These are phyloP conservation scores for Nephotettix cincticeps DNA, from an alignment of 1,140 invertebrate species.

Conservation along the genomic window DNA sequence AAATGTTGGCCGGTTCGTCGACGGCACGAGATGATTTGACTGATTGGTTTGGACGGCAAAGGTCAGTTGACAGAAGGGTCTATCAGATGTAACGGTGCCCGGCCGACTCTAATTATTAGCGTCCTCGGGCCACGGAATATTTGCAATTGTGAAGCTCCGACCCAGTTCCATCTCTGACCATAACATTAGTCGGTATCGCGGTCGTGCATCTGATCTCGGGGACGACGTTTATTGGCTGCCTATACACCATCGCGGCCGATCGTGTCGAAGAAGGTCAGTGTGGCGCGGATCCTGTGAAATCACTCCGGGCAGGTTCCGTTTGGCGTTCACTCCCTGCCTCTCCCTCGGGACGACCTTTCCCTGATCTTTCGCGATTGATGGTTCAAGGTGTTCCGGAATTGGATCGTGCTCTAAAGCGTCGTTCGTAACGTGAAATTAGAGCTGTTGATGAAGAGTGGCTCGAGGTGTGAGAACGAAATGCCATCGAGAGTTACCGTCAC, in stretches of 20 bases:
- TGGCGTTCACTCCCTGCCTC: neutral
- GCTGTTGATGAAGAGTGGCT: too few species aligned
- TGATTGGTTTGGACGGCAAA: too few species aligned
- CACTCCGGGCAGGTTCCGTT: slow-evolving; percentile 5
- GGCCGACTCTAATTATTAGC: neutral
- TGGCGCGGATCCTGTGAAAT: neutral
- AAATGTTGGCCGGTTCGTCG: too few species aligned
- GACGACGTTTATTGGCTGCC: neutral
- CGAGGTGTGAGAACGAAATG: too few species aligned
- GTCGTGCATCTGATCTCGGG: neutral
- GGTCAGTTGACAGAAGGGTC: neutral
- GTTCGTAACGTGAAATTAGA: too few species aligned
- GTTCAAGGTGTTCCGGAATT: too few species aligned
- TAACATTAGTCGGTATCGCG: neutral
- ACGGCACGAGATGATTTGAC: too few species aligned
- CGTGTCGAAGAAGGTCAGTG: neutral
- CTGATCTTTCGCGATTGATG: too few species aligned
- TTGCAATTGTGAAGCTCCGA: slow-evolving; percentile 1
- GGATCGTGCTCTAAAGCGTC: too few species aligned
- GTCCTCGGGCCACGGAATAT: neutral
- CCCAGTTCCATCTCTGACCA: slow-evolving; percentile 5
- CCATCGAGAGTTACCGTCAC: too few species aligned
- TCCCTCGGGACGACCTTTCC: too few species aligned
- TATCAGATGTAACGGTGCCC: neutral
- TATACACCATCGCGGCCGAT: neutral